Conservation (phyloP, 2,888 invertebrate species). For the Didymodactylos carnosus region DNA sequence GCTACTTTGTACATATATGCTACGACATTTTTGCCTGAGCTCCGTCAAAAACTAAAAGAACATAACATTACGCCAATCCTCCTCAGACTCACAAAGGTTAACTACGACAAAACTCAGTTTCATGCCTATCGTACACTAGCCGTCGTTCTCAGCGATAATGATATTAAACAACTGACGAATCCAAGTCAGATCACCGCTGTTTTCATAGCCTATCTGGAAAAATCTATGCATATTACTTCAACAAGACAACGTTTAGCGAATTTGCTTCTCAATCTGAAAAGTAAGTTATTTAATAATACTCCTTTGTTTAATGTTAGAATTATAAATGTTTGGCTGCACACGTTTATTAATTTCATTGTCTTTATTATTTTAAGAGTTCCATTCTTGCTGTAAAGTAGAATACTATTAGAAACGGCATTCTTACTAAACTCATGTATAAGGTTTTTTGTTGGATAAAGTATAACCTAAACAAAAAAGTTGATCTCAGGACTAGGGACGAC, state of each 20-base stretch:
- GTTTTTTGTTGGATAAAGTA: too few relatives aligned
- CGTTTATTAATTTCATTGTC: too few relatives aligned
- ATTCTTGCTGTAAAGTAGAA: too few relatives aligned
- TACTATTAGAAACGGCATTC: too few relatives aligned
- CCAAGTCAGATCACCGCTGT: neutral
- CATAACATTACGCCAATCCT: neutral
- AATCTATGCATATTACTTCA: neutral
- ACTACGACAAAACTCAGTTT: neutral
- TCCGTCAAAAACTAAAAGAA: neutral
- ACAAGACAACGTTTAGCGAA: neutral
- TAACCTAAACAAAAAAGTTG: too few relatives aligned
- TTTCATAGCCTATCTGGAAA: neutral
- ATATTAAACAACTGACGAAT: neutral
- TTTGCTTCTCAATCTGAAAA: neutral
- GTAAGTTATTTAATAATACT: too few relatives aligned
- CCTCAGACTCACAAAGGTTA: neutral
- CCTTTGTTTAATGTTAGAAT: too few relatives aligned
- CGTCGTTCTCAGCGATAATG: neutral
- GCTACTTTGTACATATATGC: neutral
- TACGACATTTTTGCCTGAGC: neutral
- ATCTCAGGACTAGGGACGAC: too few relatives aligned
- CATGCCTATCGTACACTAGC: neutral
- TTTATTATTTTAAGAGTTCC: too few relatives aligned
- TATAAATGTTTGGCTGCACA: too few relatives aligned
- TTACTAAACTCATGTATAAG: too few relatives aligned